Percentiles rank a stretch among this genome's conserved stretches.
phyloP scores from a whole-genome alignment of 2,888 invertebrate species.

The Brenthis hecate region DNA sequence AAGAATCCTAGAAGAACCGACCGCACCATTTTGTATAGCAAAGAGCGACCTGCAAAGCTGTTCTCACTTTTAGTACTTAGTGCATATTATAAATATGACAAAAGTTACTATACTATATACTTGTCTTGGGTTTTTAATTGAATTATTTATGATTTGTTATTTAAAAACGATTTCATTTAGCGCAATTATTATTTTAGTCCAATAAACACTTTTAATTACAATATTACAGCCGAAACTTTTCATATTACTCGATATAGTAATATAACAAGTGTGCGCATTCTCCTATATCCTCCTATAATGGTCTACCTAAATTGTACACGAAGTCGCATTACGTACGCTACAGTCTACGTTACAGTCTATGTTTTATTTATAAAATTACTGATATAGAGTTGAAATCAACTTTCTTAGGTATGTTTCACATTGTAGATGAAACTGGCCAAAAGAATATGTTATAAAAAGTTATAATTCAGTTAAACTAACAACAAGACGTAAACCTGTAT shows the following conservation, averaged over 20 bases:
- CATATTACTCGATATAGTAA: constrained; percentile 11
- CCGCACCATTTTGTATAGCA: constrained; percentile 4
- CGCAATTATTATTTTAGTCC: too few species aligned
- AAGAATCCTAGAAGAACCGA: neutral
- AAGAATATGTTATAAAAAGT: too few species aligned
- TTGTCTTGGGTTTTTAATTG: too few species aligned
- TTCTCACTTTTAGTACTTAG: neutral
- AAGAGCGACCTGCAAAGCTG: constrained; percentile 1
- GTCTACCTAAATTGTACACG: neutral
- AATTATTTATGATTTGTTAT: too few species aligned
- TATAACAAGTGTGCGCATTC: constrained; percentile 13
- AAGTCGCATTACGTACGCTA: too few species aligned
- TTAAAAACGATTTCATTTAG: too few species aligned
- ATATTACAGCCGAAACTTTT: neutral
- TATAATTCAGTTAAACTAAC: too few species aligned
- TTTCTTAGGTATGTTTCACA: neutral
- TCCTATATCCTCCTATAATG: constrained; percentile 7
- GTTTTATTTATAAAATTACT: constrained; percentile 1
- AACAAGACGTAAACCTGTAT: too few species aligned
- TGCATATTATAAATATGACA: neutral
- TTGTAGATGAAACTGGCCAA: too few species aligned
- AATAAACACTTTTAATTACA: too few species aligned
- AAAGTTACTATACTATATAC: too few species aligned
- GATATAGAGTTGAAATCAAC: neutral
- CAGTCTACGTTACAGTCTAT: neutral